Conservation (phyloP, 2,113 vertebrate species). For the Pogonocichla stellata region DNA sequence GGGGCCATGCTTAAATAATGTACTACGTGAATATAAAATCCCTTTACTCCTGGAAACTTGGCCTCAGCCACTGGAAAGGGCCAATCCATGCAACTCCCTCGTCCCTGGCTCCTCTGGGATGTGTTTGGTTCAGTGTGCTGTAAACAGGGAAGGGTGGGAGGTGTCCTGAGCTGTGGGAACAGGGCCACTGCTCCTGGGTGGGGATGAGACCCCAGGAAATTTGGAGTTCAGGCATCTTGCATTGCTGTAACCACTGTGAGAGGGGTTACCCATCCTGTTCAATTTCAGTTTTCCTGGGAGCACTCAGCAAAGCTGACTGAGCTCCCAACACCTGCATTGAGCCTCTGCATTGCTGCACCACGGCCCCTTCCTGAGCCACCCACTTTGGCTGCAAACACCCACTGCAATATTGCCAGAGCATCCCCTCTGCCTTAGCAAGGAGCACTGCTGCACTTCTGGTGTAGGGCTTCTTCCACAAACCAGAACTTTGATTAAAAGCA, state of each 20-base stretch:
- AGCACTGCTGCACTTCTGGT: background rate
- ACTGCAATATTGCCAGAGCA: fast-evolving
- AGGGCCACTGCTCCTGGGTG: background rate
- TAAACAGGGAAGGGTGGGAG: slow-evolving; percentile 44
- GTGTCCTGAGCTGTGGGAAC: background rate
- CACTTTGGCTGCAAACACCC: background rate
- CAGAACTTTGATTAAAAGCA: background rate
- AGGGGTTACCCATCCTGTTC: fast-evolving
- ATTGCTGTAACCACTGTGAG: background rate
- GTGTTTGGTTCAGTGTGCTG: background rate
- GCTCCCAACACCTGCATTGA: background rate
- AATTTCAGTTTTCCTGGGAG: background rate
- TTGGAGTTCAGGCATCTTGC: background rate
- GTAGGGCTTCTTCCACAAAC: background rate
- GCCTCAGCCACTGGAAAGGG: slow-evolving; percentile 5
- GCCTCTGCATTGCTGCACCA: background rate
- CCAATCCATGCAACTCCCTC: slow-evolving; percentile 6
- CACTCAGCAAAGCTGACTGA: background rate
- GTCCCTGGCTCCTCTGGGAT: slow-evolving; percentile 12
- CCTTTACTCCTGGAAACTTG: slow-evolving; percentile 58
- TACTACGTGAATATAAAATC: slow-evolving; percentile 4
- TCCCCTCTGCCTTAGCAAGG: background rate
- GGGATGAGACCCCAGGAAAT: slow-evolving; percentile 11
- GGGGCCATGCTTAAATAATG: slow-evolving; percentile 28
- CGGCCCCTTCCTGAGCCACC: background rate